These are phyloP conservation scores for Theristicus caerulescens DNA, from an alignment of 2,113 vertebrate genomes.

Conservation along the genomic window DNA sequence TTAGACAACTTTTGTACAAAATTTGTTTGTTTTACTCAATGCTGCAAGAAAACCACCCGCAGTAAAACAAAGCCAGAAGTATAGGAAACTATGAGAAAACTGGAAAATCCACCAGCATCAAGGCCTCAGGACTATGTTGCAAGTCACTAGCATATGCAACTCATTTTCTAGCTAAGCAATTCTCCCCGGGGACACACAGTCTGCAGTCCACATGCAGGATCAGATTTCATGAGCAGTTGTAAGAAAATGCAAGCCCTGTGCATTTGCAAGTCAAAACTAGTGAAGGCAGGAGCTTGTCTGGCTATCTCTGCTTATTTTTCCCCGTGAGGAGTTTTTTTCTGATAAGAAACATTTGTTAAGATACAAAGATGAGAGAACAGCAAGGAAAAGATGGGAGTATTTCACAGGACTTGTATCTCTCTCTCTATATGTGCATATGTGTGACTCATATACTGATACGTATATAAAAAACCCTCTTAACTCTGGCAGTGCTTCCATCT, in stretches of 20 bases:
- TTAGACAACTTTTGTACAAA: not conserved
- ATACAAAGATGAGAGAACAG: not conserved
- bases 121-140: constrained; percentile 64
- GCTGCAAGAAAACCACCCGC: constrained; percentile 16
- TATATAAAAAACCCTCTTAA: not conserved
- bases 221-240: constrained; percentile 77
- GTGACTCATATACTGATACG: not conserved
- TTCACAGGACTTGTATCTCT: rapidly evolving
- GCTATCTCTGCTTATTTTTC: constrained; percentile 44
- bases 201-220: constrained; percentile 76
- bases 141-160: constrained; percentile 77
- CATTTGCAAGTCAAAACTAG: constrained; percentile 81
- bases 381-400: not conserved
- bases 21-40: constrained; percentile 13
- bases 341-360: constrained; percentile 61
- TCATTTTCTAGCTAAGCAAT: constrained; percentile 81
- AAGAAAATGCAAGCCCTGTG: constrained; percentile 76
- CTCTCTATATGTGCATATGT: too few relatives aligned
- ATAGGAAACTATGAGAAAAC: constrained; percentile 76
- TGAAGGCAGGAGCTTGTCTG: constrained; percentile 54
- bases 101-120: constrained; percentile 72
- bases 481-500: not conserved
- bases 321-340: not conserved
- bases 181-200: constrained; percentile 69
- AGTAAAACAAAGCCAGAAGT: constrained; percentile 59